Conservation (phyloP, 2,888 invertebrate genomes). For the Torymus texanus region DNA sequence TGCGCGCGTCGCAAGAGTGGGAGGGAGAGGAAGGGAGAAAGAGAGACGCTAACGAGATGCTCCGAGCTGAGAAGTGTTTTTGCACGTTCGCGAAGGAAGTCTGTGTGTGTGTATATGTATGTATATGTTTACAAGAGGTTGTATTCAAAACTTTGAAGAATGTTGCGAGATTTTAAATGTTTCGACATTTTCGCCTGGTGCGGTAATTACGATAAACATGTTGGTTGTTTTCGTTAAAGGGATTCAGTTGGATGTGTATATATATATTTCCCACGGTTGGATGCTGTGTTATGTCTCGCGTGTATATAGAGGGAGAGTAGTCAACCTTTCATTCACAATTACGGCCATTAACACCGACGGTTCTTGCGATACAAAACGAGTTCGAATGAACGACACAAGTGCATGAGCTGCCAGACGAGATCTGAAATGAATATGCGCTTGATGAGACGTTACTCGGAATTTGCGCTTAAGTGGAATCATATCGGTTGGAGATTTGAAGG, state of each 20-base stretch:
- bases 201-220: too few relatives aligned
- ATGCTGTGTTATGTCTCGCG: constrained; percentile 14
- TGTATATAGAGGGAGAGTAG: neutral
- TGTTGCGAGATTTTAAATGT: too few relatives aligned
- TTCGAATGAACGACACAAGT: constrained; percentile 7
- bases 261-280: constrained; percentile 47
- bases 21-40: too few relatives aligned
- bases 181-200: too few relatives aligned
- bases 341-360: constrained; percentile 63
- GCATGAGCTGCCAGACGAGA: constrained; percentile 49
- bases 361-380: constrained; percentile 22
- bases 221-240: too few relatives aligned
- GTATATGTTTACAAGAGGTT: too few relatives aligned
- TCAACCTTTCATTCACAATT: constrained; percentile 65
- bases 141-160: too few relatives aligned
- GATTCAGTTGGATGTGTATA: too few relatives aligned
- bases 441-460: neutral
- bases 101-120: too few relatives aligned
- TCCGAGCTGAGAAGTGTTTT: too few relatives aligned
- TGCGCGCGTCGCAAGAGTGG: neutral
- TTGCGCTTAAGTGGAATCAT: too few relatives aligned
- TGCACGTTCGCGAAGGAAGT: neutral
- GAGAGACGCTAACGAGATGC: neutral
- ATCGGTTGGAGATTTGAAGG: too few relatives aligned
- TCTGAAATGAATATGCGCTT: constrained; percentile 20